Percentiles rank a stretch among this genome's conserved stretches.
These are phyloP conservation scores for Eonycteris spelaea DNA, from an alignment of 2,113 vertebrate species.

Conservation along the genomic window DNA sequence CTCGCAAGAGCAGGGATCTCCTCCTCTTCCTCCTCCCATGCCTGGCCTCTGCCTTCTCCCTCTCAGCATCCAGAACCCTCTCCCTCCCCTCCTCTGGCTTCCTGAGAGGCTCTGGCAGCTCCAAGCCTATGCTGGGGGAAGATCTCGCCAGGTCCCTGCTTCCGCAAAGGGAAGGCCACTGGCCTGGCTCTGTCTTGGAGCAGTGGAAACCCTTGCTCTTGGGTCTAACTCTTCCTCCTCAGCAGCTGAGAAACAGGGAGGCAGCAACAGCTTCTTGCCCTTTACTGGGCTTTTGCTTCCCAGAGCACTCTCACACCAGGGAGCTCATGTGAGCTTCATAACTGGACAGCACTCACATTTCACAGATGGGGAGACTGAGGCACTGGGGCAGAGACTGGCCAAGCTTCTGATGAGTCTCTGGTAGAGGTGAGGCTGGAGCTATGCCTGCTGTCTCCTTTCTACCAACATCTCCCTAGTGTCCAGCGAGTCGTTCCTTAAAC, in stretches of 20 bases:
- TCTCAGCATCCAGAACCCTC: not conserved
- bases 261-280: not conserved
- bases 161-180: not conserved
- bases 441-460: not conserved
- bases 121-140: not conserved
- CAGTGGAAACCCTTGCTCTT: not conserved
- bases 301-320: not conserved
- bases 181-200: not conserved
- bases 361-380: not conserved
- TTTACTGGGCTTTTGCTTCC: not conserved
- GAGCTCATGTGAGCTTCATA: not conserved
- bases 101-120: not conserved
- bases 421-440: not conserved
- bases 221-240: not conserved
- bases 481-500: fast-evolving
- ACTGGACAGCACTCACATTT: not conserved
- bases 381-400: not conserved
- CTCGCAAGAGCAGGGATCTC: not conserved
- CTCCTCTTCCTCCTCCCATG: not conserved
- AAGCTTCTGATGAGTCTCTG: not conserved
- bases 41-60: not conserved
- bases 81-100: not conserved
- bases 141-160: not conserved
- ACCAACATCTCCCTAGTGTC: not conserved
- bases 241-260: not conserved